These are phyloP conservation scores for Cinclus cinclus DNA, from an alignment of 2,113 vertebrate genomes.

Conservation along the genomic window DNA sequence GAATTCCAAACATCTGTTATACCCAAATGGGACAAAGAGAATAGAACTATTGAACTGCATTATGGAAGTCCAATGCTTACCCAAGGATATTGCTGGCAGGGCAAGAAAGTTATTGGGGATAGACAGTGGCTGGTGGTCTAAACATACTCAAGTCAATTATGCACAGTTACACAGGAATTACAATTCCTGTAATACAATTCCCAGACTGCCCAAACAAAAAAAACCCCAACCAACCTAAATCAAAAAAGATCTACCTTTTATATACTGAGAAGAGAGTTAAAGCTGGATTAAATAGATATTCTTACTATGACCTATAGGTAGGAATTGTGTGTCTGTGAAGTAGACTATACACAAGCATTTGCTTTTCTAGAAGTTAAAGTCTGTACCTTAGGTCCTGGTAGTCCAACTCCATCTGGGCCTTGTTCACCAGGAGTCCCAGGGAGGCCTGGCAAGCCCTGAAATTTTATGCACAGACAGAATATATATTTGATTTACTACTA, in stretches of 20 bases:
- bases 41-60: neutral
- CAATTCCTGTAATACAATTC: neutral
- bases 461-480: neutral
- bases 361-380: neutral
- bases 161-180: neutral
- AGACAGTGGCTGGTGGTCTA: neutral
- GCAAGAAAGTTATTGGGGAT: neutral
- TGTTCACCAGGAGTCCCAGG: slow-evolving; percentile 82
- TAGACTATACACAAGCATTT: neutral
- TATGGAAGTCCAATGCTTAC: neutral
- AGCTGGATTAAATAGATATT: neutral
- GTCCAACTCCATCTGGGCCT: slow-evolving; percentile 83
- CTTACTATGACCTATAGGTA: neutral
- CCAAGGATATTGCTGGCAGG: neutral
- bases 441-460: slow-evolving; percentile 83
- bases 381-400: slow-evolving; percentile 87
- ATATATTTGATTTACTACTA: neutral
- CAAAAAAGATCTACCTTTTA: neutral
- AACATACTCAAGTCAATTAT: neutral
- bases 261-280: neutral
- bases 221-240: neutral
- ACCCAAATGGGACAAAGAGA: neutral
- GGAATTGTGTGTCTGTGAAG: neutral
- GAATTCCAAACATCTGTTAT: neutral
- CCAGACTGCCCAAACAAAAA: neutral